phyloP scores from a whole-genome alignment of 2,888 invertebrate genomes.

The Rhabditoides inermis region DNA sequence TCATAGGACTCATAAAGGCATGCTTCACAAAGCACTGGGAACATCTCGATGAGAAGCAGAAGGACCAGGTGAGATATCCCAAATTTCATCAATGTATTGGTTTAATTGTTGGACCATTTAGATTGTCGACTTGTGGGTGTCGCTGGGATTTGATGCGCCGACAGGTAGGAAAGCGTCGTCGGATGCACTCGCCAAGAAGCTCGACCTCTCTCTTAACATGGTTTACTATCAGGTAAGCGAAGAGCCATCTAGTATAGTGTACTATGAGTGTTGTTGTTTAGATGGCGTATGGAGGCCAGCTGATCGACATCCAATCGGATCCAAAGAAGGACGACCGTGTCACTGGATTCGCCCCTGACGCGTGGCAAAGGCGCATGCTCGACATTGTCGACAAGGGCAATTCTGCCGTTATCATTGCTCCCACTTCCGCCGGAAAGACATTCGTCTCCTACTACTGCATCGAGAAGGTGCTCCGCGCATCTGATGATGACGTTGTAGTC shows the following conservation, averaged over 20 bases:
- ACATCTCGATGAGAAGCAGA: constrained; percentile 39
- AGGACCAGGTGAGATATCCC: constrained; percentile 37
- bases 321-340: constrained; percentile 49
- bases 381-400: constrained; percentile 52
- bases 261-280: no score
- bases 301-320: constrained; percentile 47
- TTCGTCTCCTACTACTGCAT: constrained; percentile 55
- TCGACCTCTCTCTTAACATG: constrained; percentile 44
- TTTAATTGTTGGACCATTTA: no score
- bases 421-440: constrained; percentile 55
- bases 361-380: constrained; percentile 53
- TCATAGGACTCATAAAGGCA: constrained; percentile 43
- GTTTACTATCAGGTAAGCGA: constrained; percentile 32
- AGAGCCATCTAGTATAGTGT: no score
- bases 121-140: constrained; percentile 43
- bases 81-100: no score
- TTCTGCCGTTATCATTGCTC: constrained; percentile 54
- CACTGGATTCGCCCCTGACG: constrained; percentile 53
- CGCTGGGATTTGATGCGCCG: constrained; percentile 41
- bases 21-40: constrained; percentile 40
- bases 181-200: constrained; percentile 32
- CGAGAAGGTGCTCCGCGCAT: constrained; percentile 52
- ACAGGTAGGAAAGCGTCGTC: constrained; percentile 28
- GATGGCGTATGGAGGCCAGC: constrained; percentile 45
- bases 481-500: constrained; percentile 52